Percentiles rank a stretch among this genome's conserved stretches.
Evolutionary conservation across 2,888 invertebrate genomes (phyloP).

Genomic region (Campopleginae sp.): DNA sequence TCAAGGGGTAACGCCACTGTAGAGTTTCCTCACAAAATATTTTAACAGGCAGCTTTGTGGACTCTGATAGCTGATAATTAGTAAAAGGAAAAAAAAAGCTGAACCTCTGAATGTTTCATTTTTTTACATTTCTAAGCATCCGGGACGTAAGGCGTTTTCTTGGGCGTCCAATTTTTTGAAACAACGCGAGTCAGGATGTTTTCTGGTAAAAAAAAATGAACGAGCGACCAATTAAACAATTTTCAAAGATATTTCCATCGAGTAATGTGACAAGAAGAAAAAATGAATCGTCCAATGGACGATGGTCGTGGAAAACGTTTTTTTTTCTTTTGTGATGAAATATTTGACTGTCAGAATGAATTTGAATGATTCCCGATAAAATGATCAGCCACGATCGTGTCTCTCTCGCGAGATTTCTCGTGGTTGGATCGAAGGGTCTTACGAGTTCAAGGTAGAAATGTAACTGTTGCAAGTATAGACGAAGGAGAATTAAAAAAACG

Average conservation of each 20-base stretch:
- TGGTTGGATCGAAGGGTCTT: neutral
- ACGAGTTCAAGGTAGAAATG: slow-evolving; percentile 29
- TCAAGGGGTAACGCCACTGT: neutral
- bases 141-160: too few relatives aligned
- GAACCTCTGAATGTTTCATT: too few relatives aligned
- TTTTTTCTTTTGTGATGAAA: neutral
- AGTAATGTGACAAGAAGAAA: neutral
- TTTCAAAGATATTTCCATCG: neutral
- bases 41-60: neutral
- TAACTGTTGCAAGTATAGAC: slow-evolving; percentile 23
- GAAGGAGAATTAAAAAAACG: slow-evolving; percentile 14
- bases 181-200: too few relatives aligned
- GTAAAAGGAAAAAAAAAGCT: too few relatives aligned
- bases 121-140: too few relatives aligned
- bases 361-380: neutral
- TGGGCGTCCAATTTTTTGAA: too few relatives aligned
- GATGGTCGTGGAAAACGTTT: neutral
- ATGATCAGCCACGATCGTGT: neutral
- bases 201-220: neutral
- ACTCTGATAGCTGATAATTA: too few relatives aligned
- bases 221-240: neutral
- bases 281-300: neutral
- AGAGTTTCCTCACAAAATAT: neutral
- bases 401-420: neutral
- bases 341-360: neutral